A percentile compares a stretch with the other conserved stretches of the same genome.
phyloP scores from a whole-genome alignment of 37 sponge, comb jelly and placozoan genomes.

The Cliona cf. orientalis region DNA sequence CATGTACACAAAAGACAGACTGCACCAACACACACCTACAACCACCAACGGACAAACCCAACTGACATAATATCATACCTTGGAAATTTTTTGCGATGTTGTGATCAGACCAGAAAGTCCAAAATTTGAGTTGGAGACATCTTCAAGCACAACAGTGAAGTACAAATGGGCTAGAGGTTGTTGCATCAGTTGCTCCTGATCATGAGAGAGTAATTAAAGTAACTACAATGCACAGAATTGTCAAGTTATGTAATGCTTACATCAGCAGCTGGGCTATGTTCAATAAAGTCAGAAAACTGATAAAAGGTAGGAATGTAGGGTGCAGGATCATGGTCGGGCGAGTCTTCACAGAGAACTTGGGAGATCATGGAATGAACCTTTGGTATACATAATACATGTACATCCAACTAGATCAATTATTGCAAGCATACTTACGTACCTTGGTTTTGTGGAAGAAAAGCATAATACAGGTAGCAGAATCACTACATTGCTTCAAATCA shows the following conservation, averaged over 20 bases:
- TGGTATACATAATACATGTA: neutral
- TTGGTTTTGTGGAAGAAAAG: conserved; percentile 22
- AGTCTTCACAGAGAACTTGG: neutral
- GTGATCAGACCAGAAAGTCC: conserved; percentile 35
- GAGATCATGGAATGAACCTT: conserved; percentile 15
- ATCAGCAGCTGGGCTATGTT: conserved; percentile 21
- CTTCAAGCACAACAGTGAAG: conserved; percentile 68
- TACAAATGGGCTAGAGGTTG: conserved; percentile 85
- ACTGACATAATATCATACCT: conserved; percentile 3
- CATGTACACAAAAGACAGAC: neutral
- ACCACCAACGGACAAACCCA: neutral
- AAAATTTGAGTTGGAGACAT: conserved; percentile 42
- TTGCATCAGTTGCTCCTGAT: conserved; percentile 62
- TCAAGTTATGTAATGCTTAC: conserved; percentile 5
- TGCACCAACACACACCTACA: conserved; percentile 1
- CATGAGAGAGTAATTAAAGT: neutral
- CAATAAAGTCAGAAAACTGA: conserved; percentile 30
- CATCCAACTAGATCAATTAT: neutral
- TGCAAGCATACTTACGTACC: conserved; percentile 2
- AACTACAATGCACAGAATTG: too few species aligned
- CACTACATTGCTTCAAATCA: neutral
- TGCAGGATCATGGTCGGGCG: neutral
- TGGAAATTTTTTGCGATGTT: conserved; percentile 24
- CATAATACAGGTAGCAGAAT: neutral
- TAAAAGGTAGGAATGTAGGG: conserved; percentile 66